phyloP scores from a whole-genome alignment of 1,140 invertebrate species.

The Papilio aristodemus region DNA sequence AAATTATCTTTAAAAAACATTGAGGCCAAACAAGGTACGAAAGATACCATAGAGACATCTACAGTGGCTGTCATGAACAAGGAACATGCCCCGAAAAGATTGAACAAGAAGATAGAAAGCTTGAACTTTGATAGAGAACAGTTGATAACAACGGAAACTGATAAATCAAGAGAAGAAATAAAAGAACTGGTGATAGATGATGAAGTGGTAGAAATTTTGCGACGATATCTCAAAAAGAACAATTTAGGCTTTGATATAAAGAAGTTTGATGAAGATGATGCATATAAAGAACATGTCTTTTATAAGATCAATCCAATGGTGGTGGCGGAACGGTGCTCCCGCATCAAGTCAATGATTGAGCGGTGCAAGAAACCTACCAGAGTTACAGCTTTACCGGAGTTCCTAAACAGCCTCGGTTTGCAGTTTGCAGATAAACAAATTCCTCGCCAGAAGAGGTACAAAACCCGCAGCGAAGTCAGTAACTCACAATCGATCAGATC shows the following conservation, averaged over 20 bases:
- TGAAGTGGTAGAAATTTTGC: conserved; percentile 42
- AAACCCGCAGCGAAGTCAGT: not conserved
- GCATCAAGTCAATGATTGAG: conserved; percentile 37
- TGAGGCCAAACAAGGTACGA: conserved; percentile 11
- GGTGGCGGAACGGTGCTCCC: conserved; percentile 35
- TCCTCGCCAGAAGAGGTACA: not conserved
- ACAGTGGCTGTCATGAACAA: not conserved
- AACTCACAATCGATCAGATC: not conserved
- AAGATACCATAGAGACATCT: not conserved
- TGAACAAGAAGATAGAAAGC: not conserved
- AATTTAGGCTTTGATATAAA: conserved; percentile 35
- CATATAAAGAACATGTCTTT: conserved; percentile 49
- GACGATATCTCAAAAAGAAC: conserved; percentile 40
- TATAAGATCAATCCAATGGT: conserved; percentile 60
- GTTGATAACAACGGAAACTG: not conserved
- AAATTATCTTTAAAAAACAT: not conserved
- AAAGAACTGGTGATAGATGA: conserved; percentile 50
- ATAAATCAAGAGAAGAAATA: conserved; percentile 19
- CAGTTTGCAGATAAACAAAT: conserved; percentile 35
- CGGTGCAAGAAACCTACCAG: not conserved
- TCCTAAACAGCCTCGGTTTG: conserved; percentile 49
- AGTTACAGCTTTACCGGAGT: conserved; percentile 37
- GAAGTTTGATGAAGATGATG: conserved; percentile 48
- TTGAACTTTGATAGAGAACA: not conserved
- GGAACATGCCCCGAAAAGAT: not conserved